Conservation (phyloP, 2,797 vertebrate genomes). For the Microcaecilia unicolor region DNA sequence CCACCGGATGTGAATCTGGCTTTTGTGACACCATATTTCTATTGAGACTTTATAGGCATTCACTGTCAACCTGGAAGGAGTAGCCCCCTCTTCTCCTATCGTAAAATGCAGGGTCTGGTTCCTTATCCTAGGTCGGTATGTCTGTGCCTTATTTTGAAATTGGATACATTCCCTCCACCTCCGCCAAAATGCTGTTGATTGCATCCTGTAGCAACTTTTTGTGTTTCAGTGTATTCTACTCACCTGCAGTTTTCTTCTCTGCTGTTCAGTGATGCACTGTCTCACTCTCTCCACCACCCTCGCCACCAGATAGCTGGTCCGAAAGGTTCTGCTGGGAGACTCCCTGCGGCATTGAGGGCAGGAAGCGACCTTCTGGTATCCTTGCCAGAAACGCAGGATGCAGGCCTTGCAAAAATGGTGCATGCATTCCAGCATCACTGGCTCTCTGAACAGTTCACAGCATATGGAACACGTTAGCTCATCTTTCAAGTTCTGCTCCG, state of each 20-base stretch:
- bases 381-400: slow-evolving; percentile 69
- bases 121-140: too few species aligned
- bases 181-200: too few species aligned
- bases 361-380: slow-evolving; percentile 28
- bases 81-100: too few species aligned
- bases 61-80: too few species aligned
- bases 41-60: too few species aligned
- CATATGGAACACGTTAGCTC: slow-evolving; percentile 82
- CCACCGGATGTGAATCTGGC: too few species aligned
- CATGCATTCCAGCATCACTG: slow-evolving; percentile 80
- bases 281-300: slow-evolving; percentile 76
- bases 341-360: slow-evolving; percentile 74
- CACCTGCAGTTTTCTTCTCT: slow-evolving; percentile 54
- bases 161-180: too few species aligned
- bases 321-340: slow-evolving; percentile 58
- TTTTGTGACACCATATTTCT: too few species aligned
- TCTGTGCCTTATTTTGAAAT: too few species aligned
- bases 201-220: too few species aligned
- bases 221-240: too few species aligned
- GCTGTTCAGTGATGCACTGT: slow-evolving; percentile 34
- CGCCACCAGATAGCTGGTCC: slow-evolving; percentile 68
- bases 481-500: slow-evolving; percentile 56
- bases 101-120: too few species aligned
- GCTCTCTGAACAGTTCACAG: slow-evolving; percentile 72
- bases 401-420: slow-evolving; percentile 78